Base-by-base conservation (phyloP, 2,888 invertebrate species). In the Sesamia inferens region DNA sequence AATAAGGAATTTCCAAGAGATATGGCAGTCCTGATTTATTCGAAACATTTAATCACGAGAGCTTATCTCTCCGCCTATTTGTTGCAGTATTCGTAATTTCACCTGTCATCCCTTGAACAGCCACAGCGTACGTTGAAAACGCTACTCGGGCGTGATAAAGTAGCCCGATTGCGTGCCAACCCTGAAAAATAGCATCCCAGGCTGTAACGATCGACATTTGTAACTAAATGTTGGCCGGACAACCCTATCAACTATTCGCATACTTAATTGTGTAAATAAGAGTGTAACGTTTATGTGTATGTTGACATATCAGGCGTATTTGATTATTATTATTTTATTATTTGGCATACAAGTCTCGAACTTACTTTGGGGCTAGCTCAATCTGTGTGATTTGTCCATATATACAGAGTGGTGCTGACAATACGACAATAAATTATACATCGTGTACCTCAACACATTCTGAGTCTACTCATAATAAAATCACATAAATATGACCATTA, bases 41-140 rank as follows among this genome's bases (percentile, higher is more conserved):
- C 71, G 77, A 68, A 71, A 75, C 87, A 86, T 88, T 90, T 89
- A 89, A 90, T 90, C 90, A 89, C 85, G 82, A 59, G 58, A 83
- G 86, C 79, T 86, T 86, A 89, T 89, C 88, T 87, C 78, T 68
- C 72, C 76, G 83, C 79, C 85, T 86, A 88, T 89, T 83, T 78
- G 81, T 86, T 87, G 86, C 82, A 85, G 84, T 87, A 87, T 89
- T 87, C 84, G 87, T 87, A 87, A 88, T 90, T 89, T 83, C 72
- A 88, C 86, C 86, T 89, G 88, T 90, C 90, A 83, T 79, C 81
- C 78, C 73, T 81, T 84, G 82, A 86, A 87, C 81, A 85, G 85
- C 74, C 83, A 81, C 85, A 74, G 82, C 84, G 85, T 88, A 78
- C 81, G 89, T 82, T 88, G 86, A 88, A 88, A 90, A 86, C 82